A percentile compares a stretch with the other conserved stretches of the same genome.
These are phyloP conservation scores for Siphamia tubifer DNA, from an alignment of 2,113 vertebrate species.

Conservation along the genomic window DNA sequence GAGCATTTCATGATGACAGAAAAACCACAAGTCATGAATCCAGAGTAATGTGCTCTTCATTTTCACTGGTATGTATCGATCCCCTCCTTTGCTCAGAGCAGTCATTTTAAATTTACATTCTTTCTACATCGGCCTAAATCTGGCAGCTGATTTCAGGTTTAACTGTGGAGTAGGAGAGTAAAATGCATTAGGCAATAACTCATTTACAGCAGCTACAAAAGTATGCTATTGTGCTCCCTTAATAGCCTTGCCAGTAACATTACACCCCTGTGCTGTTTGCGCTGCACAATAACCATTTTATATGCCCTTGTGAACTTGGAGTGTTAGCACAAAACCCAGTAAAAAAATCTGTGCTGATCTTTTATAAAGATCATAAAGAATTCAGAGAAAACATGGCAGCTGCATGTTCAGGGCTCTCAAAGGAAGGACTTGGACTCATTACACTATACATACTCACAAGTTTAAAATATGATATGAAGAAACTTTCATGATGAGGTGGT, in stretches of 20 bases:
- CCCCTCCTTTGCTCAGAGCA: not conserved
- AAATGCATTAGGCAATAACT: conserved; percentile 4
- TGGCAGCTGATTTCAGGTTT: conserved; percentile 18
- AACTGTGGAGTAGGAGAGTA: not conserved
- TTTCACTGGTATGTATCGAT: not conserved
- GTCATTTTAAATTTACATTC: not conserved
- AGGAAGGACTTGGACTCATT: conserved; percentile 1
- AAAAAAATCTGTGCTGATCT: conserved; percentile 42
- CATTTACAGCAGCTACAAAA: conserved; percentile 26
- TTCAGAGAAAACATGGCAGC: conserved; percentile 5
- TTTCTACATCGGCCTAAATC: not conserved
- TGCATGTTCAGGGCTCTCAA: conserved; percentile 2
- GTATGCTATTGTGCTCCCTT: conserved; percentile 40
- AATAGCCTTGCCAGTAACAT: conserved; percentile 37
- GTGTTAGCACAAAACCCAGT: conserved; percentile 40
- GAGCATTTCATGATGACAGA: no score
- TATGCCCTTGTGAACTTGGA: conserved; percentile 39
- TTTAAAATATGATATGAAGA: not conserved
- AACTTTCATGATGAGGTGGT: not conserved
- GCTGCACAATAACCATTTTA: conserved; percentile 48
- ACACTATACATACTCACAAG: not conserved
- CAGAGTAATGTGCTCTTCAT: no score
- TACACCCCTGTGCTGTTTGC: conserved; percentile 28
- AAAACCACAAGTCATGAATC: no score
- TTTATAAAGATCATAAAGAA: conserved; percentile 19